Evolutionary conservation across 2,888 invertebrate genomes (phyloP), one percentile per base, ranked within the genome.

Genomic region (Melitaea athalia): DNA sequence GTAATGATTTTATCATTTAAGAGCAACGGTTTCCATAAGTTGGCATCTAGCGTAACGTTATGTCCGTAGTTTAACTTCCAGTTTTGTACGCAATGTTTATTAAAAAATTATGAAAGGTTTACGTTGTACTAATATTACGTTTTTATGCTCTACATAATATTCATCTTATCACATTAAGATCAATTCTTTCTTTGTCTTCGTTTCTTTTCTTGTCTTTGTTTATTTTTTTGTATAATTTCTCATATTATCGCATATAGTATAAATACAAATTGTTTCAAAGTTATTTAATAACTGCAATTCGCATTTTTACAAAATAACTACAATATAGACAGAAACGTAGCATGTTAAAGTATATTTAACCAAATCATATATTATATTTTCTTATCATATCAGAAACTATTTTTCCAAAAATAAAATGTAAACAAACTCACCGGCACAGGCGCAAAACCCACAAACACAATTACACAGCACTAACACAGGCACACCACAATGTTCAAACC

Each of bases 361-460:
- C 1, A 24, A 24, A 24, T 24, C 24, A 24, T 24, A 24, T 24
- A 38, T 38, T 38, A 38, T 7, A 38, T 38, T 38, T 38, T 38
- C 33, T 7, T 38, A 38, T 38, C 38, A 8, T 38, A 8, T 38
- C 11, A 45, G 11, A 45, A 11, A 5, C 14, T 38, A 11, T 55
- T 42, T 57, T 17, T n/a, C 1, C 7, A 42, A n/a, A 15, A 38
- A 63, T 17, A 53, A 50, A 67, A 67, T 4, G 53, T 71, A 69
- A 64, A 71, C 68, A 71, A 71, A 76, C 77, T 76, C 68, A 77
- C 77, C 75, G 70, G 64, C 53, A 63, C 50, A 69, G 53, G 61
- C 31, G 60, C 70, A 77, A 78, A 76, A 38, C 38, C 76, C 76
- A 70, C 70, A 60, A 67, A 60, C 62, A 72, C 63, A 63, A 72